Evolutionary conservation across 2,797 vertebrate genomes (phyloP), one percentile per base, ranked within the genome.

Genomic region (Denticeps clupeoides): DNA sequence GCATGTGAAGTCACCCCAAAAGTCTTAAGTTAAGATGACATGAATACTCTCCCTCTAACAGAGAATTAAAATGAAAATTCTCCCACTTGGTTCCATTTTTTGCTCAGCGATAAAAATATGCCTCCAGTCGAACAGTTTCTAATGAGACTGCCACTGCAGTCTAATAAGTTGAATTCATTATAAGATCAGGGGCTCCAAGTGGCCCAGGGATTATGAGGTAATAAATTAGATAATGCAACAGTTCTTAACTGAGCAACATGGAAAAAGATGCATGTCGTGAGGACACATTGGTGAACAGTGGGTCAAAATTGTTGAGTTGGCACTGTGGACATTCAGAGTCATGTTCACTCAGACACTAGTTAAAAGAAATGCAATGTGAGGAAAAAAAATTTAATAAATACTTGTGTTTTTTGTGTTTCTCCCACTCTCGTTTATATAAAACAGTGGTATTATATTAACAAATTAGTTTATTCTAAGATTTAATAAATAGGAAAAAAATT

Each of bases 111-210:
- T 31, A 27, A 35, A 37, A 59, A 72, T 52, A 63, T 68, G 63
- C 62, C 70, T 53, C 40, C 53, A 53, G 57, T 2, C 11, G 45
- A 50, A 31, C 56, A 61, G 27, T n/a, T 3, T 41, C 60, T 69
- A 71, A 71, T 62, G 56, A 79, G 57, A 64, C 62, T 56, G 59
- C 62, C 61, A 61, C 55, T 55, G 65, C 49, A 67, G 63, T 59
- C 58, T 66, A 64, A 68, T 68, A 56, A 58, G 49, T 54, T 59
- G 63, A 68, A 69, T 73, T 72, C 47, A 70, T 74, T 71, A 73
- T 58, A 49, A 35, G 69, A 67, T 70, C 65, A 66, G 55, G 55
- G 55, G 59, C 49, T 65, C 15, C 31, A 48, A 68, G 61, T 69
- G 48, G 62, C 56, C 12, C 50, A 59, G 53, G 52, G 44, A 62